A percentile compares a stretch with the other conserved stretches of the same genome.
These are phyloP conservation scores for Tachina fera DNA, from an alignment of 2,888 invertebrate species.

Conservation along the genomic window DNA sequence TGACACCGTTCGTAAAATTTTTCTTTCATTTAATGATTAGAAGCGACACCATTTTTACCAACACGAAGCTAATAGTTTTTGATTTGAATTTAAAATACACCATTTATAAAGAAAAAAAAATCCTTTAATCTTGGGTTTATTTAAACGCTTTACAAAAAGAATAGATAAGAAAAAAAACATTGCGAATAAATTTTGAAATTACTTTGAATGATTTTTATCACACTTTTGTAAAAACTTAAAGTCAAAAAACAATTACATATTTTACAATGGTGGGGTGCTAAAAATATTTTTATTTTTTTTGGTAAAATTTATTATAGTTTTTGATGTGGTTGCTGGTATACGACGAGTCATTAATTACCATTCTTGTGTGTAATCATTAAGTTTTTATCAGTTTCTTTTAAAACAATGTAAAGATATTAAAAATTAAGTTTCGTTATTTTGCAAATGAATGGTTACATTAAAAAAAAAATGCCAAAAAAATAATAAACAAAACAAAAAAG, in stretches of 20 bases:
- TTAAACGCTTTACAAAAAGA: too few species aligned
- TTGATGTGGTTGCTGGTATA: constrained; percentile 31
- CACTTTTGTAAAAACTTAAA: constrained; percentile 17
- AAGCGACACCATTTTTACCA: too few species aligned
- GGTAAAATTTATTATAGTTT: constrained; percentile 39
- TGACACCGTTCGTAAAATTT: too few species aligned
- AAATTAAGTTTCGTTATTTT: constrained; percentile 16
- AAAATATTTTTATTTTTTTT: constrained; percentile 4
- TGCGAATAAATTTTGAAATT: constrained; percentile 8
- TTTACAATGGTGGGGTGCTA: constrained; percentile 52
- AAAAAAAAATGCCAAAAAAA: constrained; percentile 27
- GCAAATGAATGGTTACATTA: constrained; percentile 57
- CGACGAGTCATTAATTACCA: constrained; percentile 62
- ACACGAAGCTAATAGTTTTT: too few species aligned
- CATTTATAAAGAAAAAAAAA: too few species aligned
- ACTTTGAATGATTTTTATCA: constrained; percentile 47
- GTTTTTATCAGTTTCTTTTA: constrained; percentile 57
- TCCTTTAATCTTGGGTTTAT: too few species aligned
- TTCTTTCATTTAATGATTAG: too few species aligned
- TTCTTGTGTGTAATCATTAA: constrained; percentile 66
- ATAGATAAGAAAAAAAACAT: background rate
- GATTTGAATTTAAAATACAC: too few species aligned
- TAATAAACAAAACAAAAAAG: background rate
- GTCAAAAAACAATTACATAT: constrained; percentile 15
- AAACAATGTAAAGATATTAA: constrained; percentile 62